These are phyloP conservation scores for Incurvaria masculella DNA, from an alignment of 2,888 invertebrate species.

Conservation along the genomic window DNA sequence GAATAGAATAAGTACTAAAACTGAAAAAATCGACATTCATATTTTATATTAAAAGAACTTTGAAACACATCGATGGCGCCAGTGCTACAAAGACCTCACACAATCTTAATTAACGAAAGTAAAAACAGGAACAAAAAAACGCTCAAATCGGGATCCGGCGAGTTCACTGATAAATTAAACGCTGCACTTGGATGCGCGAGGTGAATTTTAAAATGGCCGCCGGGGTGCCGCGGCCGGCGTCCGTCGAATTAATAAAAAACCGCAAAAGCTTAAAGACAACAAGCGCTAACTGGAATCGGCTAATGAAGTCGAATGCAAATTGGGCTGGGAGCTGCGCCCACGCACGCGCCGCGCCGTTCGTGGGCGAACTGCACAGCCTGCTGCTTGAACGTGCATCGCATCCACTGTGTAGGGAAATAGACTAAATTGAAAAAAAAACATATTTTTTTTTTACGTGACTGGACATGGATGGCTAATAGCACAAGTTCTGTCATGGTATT, in stretches of 20 bases:
- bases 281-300: neutral
- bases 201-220: neutral
- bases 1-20: no score
- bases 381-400: no score
- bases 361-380: neutral
- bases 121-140: constrained; percentile 22
- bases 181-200: neutral
- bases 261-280: neutral
- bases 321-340: neutral
- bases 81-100: constrained; percentile 29
- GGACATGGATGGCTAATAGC: no score
- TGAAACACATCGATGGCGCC: no score
- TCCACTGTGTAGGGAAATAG: no score
- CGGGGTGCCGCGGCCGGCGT: neutral
- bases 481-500: no score
- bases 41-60: no score
- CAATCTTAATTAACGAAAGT: constrained; percentile 31
- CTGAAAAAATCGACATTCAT: no score
- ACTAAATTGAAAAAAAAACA: no score
- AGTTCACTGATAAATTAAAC: neutral
- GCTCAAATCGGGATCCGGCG: constrained; percentile 1
- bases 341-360: neutral
- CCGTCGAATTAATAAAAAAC: neutral
- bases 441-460: no score
- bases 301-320: neutral